Percentiles rank a stretch among this genome's conserved stretches.
Evolutionary conservation across 1,140 invertebrate species (phyloP).

Genomic region (Trichomalopsis sarcophagae): DNA sequence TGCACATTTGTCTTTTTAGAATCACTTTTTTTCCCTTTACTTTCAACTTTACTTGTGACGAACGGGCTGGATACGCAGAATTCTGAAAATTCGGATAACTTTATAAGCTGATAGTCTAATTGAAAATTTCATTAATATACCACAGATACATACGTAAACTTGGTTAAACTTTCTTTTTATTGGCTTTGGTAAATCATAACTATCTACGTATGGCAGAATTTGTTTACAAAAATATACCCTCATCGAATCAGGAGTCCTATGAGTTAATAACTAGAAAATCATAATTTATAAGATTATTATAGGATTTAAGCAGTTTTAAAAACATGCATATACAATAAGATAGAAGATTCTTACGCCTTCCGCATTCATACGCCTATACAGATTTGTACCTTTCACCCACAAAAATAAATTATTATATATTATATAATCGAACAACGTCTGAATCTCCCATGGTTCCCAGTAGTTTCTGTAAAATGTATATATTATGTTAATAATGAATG

Average conservation of each 20-base stretch:
- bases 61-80: not conserved
- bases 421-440: slow-evolving; percentile 43
- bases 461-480: slow-evolving; percentile 1
- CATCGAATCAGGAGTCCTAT: slow-evolving; percentile 43
- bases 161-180: slow-evolving; percentile 32
- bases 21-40: not conserved
- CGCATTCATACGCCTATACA: slow-evolving; percentile 39
- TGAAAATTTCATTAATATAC: not conserved
- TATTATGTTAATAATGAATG: not conserved
- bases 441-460: slow-evolving; percentile 48
- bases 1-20: not conserved
- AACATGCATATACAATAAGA: not conserved
- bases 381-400: slow-evolving; percentile 32
- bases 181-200: slow-evolving; percentile 43
- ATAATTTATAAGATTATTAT: not conserved
- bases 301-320: not conserved
- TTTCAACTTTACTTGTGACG: not conserved
- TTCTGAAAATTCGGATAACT: slow-evolving; percentile 23
- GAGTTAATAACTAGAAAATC: slow-evolving; percentile 39
- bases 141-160: slow-evolving; percentile 19
- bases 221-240: slow-evolving; percentile 44
- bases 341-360: slow-evolving; percentile 43
- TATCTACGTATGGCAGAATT: slow-evolving; percentile 33
- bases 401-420: slow-evolving; percentile 37
- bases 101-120: not conserved